These are phyloP conservation scores for Eubucco bourcierii DNA, from an alignment of 2,113 vertebrate genomes.

Conservation along the genomic window DNA sequence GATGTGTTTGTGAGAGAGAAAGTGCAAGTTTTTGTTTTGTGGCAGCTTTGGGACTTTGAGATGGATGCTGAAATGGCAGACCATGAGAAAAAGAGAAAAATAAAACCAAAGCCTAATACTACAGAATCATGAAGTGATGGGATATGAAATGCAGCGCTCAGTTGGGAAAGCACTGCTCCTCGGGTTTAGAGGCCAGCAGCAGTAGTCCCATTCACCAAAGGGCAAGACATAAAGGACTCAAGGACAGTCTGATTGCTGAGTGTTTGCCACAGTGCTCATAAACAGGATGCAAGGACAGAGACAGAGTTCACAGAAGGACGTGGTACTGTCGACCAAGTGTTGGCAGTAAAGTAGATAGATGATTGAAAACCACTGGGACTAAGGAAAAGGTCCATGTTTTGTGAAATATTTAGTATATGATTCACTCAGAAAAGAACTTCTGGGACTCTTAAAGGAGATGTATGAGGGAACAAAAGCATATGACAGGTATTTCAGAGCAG, in stretches of 20 bases:
- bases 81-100: background rate
- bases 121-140: background rate
- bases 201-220: background rate
- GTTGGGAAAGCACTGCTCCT: background rate
- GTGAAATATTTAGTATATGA: conserved; percentile 68
- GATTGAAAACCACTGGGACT: conserved; percentile 69
- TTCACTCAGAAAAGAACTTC: conserved; percentile 64
- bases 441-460: conserved; percentile 62
- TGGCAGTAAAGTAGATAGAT: conserved; percentile 61
- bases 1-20: conserved; percentile 13
- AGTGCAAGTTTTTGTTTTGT: conserved; percentile 16
- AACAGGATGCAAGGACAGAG: conserved; percentile 33
- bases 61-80: conserved; percentile 7
- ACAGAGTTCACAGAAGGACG: conserved; percentile 43
- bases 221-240: background rate
- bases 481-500: conserved; percentile 47
- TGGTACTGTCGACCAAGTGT: conserved; percentile 38
- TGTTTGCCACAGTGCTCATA: conserved; percentile 22
- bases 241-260: conserved; percentile 29
- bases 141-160: conserved; percentile 24
- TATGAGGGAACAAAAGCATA: conserved; percentile 52
- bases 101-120: background rate
- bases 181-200: background rate
- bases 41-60: conserved; percentile 16
- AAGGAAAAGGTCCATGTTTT: conserved; percentile 45